Base-by-base conservation (phyloP, 2,113 vertebrate species). In the Tiliqua scincoides region DNA sequence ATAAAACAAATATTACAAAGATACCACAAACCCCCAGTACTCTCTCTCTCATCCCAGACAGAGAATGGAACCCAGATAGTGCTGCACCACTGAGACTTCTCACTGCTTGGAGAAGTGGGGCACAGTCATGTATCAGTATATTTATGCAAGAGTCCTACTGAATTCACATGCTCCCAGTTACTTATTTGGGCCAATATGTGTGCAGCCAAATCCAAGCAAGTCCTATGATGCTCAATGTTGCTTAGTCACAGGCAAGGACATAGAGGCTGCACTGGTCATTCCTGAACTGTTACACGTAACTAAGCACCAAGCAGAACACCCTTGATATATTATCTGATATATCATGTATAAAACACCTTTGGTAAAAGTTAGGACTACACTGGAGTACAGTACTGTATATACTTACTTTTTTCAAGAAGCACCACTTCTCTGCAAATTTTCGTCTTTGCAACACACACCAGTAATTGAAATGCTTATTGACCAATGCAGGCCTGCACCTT, bases 391-490 rank as follows among this genome's bases (percentile, higher is more conserved):
- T n/a, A n/a, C n/a, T n/a, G n/a, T n/a, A 67, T 48, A 1, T 68
- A 81, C 89, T 90, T 65, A 85, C 90, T 72, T 48, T 35, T 68
- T 71, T 75, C 37, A 1, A 48, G 32, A 2, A 3, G 59, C 18
- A 79, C 0, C 3, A 40, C 79, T 82, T 70, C 30, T 43, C 59
- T 48, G 68, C 78, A 73, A 52, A 73, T 76, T 61, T 30, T 4
- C 4, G 0, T 2, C 0, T 21, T 0, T 7, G 77, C 83, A 87
- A 89, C 83, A 17, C 83, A 17, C 32, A 0, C 27, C 59, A 48
- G 3, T 27, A 70, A 73, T 72, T 30, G 27, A 3, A 0, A 74
- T 0, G 37, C 87, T 14, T 81, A 43, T 57, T 10, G 85, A 32
- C 30, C 77, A 0, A 59, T 2, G 30, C 79, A 20, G 52, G 54